A percentile compares a stretch with the other conserved stretches of the same genome.
phyloP scores from a whole-genome alignment of 2,113 vertebrate species.

The Capreolus pygargus region DNA sequence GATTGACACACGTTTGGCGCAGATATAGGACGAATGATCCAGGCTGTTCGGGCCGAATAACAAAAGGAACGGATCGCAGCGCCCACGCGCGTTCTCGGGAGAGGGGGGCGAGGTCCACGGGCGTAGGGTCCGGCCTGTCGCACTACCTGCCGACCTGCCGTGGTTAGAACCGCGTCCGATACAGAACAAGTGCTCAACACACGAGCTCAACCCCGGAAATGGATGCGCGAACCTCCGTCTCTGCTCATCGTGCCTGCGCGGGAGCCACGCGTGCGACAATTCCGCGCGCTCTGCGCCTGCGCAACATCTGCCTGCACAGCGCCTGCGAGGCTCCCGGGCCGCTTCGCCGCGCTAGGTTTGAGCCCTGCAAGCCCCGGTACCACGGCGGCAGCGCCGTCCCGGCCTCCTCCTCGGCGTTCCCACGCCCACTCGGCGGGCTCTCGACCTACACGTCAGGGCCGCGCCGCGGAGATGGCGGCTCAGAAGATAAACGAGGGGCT shows the following conservation, averaged over 20 bases:
- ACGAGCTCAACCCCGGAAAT: not conserved
- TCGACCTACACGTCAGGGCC: not conserved
- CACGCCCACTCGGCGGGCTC: not conserved
- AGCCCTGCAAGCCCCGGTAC: not conserved
- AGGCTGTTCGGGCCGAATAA: not conserved
- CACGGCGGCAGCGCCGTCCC: not conserved
- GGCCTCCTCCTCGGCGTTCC: not conserved
- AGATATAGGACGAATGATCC: not conserved
- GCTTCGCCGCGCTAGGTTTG: not conserved
- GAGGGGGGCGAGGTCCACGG: not conserved
- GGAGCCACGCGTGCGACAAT: rapidly evolving
- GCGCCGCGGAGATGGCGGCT: slow-evolving; percentile 86
- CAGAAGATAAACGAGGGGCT: slow-evolving; percentile 98
- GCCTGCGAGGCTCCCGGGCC: rapidly evolving
- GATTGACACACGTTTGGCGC: not conserved
- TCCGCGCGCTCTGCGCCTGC: not conserved
- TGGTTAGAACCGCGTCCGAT: not conserved
- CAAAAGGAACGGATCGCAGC: not conserved
- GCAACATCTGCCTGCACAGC: rapidly evolving
- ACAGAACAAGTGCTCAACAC: not conserved
- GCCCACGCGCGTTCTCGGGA: not conserved
- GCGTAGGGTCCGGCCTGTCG: rapidly evolving
- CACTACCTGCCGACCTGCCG: not conserved
- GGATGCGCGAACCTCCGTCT: rapidly evolving
- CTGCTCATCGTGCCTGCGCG: rapidly evolving